Percentiles rank a stretch among this genome's conserved stretches.
Evolutionary conservation across 2,797 vertebrate species (phyloP).

Genomic region (Cottoperca gobio): DNA sequence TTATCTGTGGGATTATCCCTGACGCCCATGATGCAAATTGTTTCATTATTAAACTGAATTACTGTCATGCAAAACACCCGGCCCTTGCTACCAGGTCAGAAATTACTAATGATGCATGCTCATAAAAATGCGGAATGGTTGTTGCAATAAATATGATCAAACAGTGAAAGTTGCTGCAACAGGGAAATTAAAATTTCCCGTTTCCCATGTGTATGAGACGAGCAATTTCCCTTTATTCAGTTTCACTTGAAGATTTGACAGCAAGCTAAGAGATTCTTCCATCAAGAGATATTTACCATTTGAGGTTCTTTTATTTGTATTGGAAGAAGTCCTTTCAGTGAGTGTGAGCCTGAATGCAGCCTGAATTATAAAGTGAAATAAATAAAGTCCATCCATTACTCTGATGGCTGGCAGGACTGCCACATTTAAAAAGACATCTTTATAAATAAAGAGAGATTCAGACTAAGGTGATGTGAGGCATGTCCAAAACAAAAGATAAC

Average conservation of each 20-base stretch:
- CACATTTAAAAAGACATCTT: slow-evolving; percentile 53
- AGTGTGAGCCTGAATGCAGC: slow-evolving; percentile 42
- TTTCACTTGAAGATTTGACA: slow-evolving; percentile 10
- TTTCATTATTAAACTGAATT: slow-evolving; percentile 71
- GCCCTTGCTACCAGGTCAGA: slow-evolving; percentile 46
- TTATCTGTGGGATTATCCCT: slow-evolving; percentile 55
- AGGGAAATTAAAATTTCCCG: background rate
- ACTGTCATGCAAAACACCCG: slow-evolving; percentile 37
- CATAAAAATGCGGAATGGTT: slow-evolving; percentile 18
- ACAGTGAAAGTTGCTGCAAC: background rate
- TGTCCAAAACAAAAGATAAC: slow-evolving; percentile 14
- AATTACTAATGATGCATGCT: slow-evolving; percentile 28
- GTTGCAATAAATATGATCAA: slow-evolving; percentile 13
- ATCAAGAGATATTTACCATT: slow-evolving; percentile 33
- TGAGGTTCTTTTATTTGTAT: slow-evolving; percentile 34
- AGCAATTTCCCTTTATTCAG: background rate
- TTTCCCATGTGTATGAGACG: background rate
- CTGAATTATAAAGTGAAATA: slow-evolving; percentile 60
- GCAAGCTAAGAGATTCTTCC: slow-evolving; percentile 18
- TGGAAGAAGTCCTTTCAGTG: slow-evolving; percentile 39
- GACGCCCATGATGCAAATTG: slow-evolving; percentile 58
- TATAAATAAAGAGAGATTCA: slow-evolving; percentile 55
- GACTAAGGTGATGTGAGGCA: slow-evolving; percentile 42
- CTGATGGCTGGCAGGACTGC: slow-evolving; percentile 59
- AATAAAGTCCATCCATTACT: slow-evolving; percentile 50